Evolutionary conservation across 2,113 vertebrate genomes (phyloP).

Genomic region (Grus americana): DNA sequence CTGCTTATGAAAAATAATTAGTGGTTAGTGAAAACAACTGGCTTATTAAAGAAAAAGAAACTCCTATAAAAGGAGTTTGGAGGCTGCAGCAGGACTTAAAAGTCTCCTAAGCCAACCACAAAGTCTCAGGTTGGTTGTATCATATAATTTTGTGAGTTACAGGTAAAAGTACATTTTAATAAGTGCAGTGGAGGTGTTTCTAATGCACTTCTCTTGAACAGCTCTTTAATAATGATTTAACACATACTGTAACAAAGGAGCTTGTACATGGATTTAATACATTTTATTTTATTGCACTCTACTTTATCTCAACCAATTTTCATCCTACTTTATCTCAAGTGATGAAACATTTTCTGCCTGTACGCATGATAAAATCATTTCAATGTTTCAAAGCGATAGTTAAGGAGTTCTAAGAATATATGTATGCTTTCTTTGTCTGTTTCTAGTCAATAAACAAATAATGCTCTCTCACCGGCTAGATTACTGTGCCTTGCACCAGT

Average conservation of each 20-base stretch:
- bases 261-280: neutral
- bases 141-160: neutral
- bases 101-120: neutral
- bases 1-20: conserved; percentile 65
- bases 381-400: conserved; percentile 10
- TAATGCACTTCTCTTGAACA: neutral
- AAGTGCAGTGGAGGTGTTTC: conserved; percentile 1
- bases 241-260: neutral
- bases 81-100: neutral
- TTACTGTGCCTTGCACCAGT: neutral
- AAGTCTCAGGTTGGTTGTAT: neutral
- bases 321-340: neutral
- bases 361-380: conserved; percentile 4
- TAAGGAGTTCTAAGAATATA: conserved; percentile 14
- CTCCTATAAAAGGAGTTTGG: conserved; percentile 7
- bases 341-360: neutral
- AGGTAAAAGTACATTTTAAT: conserved; percentile 19
- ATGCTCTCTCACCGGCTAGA: neutral
- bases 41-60: conserved; percentile 52
- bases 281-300: conserved; percentile 38
- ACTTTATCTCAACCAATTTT: conserved; percentile 31
- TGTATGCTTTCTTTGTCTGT: neutral
- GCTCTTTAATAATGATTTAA: conserved; percentile 29
- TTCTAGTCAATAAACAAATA: conserved; percentile 5
- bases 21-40: conserved; percentile 65